Percentiles rank a stretch among this genome's conserved stretches.
phyloP scores from a whole-genome alignment of 2,888 invertebrate species.

The Lasioglossum vierecki region DNA sequence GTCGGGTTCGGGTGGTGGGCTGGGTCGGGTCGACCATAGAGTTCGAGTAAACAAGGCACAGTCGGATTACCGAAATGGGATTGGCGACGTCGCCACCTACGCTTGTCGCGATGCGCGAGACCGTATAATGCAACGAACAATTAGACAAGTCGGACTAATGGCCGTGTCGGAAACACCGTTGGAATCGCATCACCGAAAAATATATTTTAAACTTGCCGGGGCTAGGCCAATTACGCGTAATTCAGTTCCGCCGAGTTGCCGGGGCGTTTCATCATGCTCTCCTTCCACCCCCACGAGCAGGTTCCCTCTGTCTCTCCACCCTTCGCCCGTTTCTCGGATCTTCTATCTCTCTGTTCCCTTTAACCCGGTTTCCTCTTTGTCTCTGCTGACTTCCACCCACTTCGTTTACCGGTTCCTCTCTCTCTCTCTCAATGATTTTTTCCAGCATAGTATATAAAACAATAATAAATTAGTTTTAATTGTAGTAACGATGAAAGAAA shows the following conservation, averaged over 20 bases:
- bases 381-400: constrained; percentile 16
- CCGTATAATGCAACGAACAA: constrained; percentile 64
- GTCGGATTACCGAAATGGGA: constrained; percentile 76
- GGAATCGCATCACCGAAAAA: constrained; percentile 74
- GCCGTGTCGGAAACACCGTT: constrained; percentile 60
- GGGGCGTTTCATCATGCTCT: constrained; percentile 43
- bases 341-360: constrained; percentile 33
- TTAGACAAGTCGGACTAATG: constrained; percentile 75
- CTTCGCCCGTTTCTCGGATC: constrained; percentile 12
- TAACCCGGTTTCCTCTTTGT: constrained; percentile 16
- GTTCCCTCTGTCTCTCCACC: neutral
- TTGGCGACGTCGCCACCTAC: constrained; percentile 68
- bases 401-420: constrained; percentile 46
- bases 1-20: neutral
- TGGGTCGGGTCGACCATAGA: constrained; percentile 29
- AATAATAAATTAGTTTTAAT: no score
- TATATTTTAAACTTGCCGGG: constrained; percentile 75
- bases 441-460: no score
- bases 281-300: constrained; percentile 9
- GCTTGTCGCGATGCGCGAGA: constrained; percentile 44
- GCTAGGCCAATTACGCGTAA: constrained; percentile 77
- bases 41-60: constrained; percentile 61
- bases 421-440: neutral
- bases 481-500: neutral
- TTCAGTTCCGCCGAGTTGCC: constrained; percentile 70